Evolutionary conservation across 2,113 vertebrate species (phyloP).

Genomic region (Amphiprion ocellaris): DNA sequence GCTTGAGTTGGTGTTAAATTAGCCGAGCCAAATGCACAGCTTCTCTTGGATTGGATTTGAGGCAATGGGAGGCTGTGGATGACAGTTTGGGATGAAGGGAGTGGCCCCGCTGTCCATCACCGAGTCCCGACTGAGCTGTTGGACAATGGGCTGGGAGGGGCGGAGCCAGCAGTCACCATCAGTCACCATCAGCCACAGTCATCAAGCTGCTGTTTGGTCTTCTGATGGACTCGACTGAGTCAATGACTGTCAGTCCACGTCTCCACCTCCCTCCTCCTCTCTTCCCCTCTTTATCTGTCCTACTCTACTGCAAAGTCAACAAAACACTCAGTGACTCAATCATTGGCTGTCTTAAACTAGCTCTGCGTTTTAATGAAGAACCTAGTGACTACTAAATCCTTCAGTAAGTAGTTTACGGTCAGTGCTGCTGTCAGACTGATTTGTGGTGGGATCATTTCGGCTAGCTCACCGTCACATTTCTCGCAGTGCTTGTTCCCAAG

Average conservation of each 20-base stretch:
- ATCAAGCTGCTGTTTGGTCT: conserved; percentile 64
- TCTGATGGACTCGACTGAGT: conserved; percentile 79
- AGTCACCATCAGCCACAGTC: conserved; percentile 73
- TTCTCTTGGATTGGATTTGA: neutral
- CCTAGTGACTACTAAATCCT: conserved; percentile 5
- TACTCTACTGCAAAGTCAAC: conserved; percentile 57
- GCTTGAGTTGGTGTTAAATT: neutral
- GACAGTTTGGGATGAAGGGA: conserved; percentile 35
- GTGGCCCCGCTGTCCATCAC: conserved; percentile 67
- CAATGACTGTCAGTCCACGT: conserved; percentile 81
- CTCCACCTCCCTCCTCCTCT: conserved; percentile 41
- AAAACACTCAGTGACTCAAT: conserved; percentile 63
- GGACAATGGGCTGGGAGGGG: conserved; percentile 69
- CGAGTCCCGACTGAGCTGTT: conserved; percentile 46
- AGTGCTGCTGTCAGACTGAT: conserved; percentile 33
- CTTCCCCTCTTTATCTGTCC: conserved; percentile 43
- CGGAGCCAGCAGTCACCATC: conserved; percentile 73
- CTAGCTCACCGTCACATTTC: neutral
- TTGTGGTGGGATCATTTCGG: conserved; percentile 25
- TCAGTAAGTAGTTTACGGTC: conserved; percentile 21
- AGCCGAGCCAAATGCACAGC: neutral
- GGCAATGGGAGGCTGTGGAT: neutral
- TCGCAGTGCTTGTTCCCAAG: conserved; percentile 5
- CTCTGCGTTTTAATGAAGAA: conserved; percentile 20
- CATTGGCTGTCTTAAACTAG: conserved; percentile 22